Evolutionary conservation across 2,888 invertebrate species (phyloP).

Genomic region (Morpho helenor): DNA sequence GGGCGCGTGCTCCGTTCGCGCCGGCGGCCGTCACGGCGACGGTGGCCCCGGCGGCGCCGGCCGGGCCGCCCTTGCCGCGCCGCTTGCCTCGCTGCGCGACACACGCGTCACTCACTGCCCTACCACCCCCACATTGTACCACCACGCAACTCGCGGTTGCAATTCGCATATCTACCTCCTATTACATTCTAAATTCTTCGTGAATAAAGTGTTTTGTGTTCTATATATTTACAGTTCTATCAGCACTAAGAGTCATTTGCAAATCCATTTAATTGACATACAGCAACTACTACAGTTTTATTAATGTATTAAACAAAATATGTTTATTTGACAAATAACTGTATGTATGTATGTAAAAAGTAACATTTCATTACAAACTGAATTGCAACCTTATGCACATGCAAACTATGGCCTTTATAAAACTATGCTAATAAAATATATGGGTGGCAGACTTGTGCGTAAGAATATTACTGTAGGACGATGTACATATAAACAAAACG

Average conservation of each 20-base stretch:
- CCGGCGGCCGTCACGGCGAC: slow-evolving; percentile 29
- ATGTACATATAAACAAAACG: neutral
- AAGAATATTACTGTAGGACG: slow-evolving; percentile 1
- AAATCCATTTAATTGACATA: too few relatives aligned
- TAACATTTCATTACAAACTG: neutral
- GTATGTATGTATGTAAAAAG: neutral
- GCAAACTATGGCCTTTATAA: slow-evolving; percentile 12
- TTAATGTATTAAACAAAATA: too few relatives aligned
- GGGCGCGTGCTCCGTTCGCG: slow-evolving; percentile 55
- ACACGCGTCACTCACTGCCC: slow-evolving; percentile 35
- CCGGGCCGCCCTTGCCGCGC: slow-evolving; percentile 35
- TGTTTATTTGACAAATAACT: too few relatives aligned
- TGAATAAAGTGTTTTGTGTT: slow-evolving; percentile 1
- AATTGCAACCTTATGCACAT: slow-evolving; percentile 13
- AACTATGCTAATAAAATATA: slow-evolving; percentile 6
- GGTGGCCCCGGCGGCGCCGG: slow-evolving; percentile 36
- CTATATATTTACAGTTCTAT: neutral
- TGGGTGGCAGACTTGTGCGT: slow-evolving; percentile 19
- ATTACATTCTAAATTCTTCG: neutral
- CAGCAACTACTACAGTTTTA: too few relatives aligned
- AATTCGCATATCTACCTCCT: slow-evolving; percentile 1
- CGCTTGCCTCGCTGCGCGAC: slow-evolving; percentile 35
- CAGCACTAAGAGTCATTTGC: too few relatives aligned
- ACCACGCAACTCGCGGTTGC: slow-evolving; percentile 7
- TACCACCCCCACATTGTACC: slow-evolving; percentile 18